A percentile compares a stretch with the other conserved stretches of the same genome.
These are phyloP conservation scores for Pyxicephalus adspersus DNA, from an alignment of 2,113 vertebrate species.

Conservation along the genomic window DNA sequence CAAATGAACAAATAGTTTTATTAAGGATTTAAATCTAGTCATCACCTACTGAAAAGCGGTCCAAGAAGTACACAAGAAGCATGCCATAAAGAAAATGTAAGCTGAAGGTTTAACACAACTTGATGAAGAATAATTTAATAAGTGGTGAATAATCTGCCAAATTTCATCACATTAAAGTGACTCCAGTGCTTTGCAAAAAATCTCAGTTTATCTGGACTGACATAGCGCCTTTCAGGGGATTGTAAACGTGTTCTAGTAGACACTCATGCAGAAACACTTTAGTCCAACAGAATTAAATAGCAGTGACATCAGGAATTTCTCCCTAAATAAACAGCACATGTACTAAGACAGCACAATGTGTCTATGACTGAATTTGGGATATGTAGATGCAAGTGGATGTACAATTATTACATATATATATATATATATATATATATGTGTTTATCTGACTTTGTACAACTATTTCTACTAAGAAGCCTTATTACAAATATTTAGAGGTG, in stretches of 20 bases:
- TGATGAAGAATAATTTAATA: background rate
- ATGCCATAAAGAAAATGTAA: constrained; percentile 23
- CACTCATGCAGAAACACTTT: constrained; percentile 46
- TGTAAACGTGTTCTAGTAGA: constrained; percentile 15
- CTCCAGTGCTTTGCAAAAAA: constrained; percentile 14
- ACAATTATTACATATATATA: too few relatives aligned
- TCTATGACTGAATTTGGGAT: too few relatives aligned
- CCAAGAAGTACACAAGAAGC: background rate
- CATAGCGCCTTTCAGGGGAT: constrained; percentile 22
- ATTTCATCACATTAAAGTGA: constrained; percentile 42
- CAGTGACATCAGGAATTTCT: constrained; percentile 42
- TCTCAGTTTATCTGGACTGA: constrained; percentile 30
- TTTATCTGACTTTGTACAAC: too few relatives aligned
- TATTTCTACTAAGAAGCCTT: too few relatives aligned
- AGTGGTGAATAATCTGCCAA: constrained; percentile 34
- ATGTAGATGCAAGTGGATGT: too few relatives aligned
- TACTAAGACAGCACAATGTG: background rate
- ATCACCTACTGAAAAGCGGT: background rate
- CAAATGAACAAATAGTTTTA: background rate
- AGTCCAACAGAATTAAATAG: constrained; percentile 29
- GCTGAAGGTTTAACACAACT: constrained; percentile 14
- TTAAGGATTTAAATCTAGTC: background rate
- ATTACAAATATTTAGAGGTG: too few relatives aligned
- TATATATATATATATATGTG: too few relatives aligned
- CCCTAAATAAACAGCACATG: constrained; percentile 33